These are phyloP conservation scores for Varecia variegata DNA, from an alignment of 2,797 vertebrate genomes.

Conservation along the genomic window DNA sequence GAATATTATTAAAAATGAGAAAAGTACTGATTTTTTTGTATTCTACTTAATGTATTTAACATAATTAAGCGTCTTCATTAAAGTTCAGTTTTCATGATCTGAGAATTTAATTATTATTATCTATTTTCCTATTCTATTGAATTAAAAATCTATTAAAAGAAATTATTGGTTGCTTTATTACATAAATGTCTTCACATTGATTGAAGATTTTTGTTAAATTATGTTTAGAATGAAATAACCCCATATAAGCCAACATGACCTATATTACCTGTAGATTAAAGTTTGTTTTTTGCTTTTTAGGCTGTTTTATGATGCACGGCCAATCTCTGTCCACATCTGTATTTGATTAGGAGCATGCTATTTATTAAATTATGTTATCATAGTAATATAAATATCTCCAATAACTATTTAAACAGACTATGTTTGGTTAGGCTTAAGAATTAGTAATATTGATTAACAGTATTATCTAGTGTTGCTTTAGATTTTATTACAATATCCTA, in stretches of 20 bases:
- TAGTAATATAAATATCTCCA: not conserved
- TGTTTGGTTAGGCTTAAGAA: not conserved
- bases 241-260: not conserved
- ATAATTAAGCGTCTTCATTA: slow-evolving; percentile 8
- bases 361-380: not conserved
- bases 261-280: not conserved
- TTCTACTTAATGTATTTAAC: not conserved
- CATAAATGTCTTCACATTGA: not conserved
- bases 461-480: not conserved
- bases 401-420: not conserved
- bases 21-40: not conserved
- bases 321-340: not conserved
- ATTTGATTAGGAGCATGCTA: not conserved
- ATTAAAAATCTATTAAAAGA: not conserved
- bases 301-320: not conserved
- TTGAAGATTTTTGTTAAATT: slow-evolving; percentile 1
- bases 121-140: not conserved
- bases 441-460: not conserved
- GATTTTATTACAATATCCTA: not conserved
- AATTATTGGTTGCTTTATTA: not conserved
- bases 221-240: not conserved
- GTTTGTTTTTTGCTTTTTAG: not conserved
- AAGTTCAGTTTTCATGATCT: not conserved
- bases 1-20: not conserved
- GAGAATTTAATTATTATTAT: not conserved